These are phyloP conservation scores for Gerosis bhagava DNA, from an alignment of 2,888 invertebrate species.

Conservation along the genomic window DNA sequence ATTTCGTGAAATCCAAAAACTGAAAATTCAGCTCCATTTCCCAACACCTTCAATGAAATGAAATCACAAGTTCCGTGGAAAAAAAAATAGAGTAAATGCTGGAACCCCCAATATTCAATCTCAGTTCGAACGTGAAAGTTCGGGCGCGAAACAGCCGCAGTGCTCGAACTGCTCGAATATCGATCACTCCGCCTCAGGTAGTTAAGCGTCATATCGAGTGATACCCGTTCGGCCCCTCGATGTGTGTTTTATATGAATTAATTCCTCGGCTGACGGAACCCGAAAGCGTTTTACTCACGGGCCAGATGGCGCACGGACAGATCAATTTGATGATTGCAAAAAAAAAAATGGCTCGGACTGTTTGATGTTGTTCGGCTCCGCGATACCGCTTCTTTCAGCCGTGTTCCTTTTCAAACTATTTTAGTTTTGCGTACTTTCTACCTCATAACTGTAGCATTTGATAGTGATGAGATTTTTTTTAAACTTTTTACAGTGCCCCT, in stretches of 20 bases:
- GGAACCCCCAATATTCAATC: slow-evolving; percentile 21
- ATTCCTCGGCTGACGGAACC: slow-evolving; percentile 72
- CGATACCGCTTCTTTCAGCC: slow-evolving; percentile 45
- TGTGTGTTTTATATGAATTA: slow-evolving; percentile 77
- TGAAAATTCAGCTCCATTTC: slow-evolving; percentile 13
- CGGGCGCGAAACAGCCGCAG: slow-evolving; percentile 26
- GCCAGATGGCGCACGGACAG: slow-evolving; percentile 79
- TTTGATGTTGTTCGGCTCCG: slow-evolving; percentile 65
- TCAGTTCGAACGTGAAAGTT: slow-evolving; percentile 26
- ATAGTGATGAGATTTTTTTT: slow-evolving; percentile 11
- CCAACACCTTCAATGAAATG: slow-evolving; percentile 25
- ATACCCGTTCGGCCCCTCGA: slow-evolving; percentile 30
- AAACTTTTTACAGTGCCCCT: slow-evolving; percentile 1
- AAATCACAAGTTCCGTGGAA: slow-evolving; percentile 25
- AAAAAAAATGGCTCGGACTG: slow-evolving; percentile 70
- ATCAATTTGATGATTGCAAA: slow-evolving; percentile 82
- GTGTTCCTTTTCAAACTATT: slow-evolving; percentile 45
- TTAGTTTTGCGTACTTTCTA: slow-evolving; percentile 38
- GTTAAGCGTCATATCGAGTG: slow-evolving; percentile 32
- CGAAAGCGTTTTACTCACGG: slow-evolving; percentile 78
- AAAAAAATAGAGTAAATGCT: slow-evolving; percentile 15
- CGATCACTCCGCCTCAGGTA: slow-evolving; percentile 26
- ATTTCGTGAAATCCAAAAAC: neutral
- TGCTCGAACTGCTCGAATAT: slow-evolving; percentile 24
- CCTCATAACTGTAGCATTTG: slow-evolving; percentile 18